Conservation (phyloP, 2,797 vertebrate genomes). For the Cyclopterus lumpus region DNA sequence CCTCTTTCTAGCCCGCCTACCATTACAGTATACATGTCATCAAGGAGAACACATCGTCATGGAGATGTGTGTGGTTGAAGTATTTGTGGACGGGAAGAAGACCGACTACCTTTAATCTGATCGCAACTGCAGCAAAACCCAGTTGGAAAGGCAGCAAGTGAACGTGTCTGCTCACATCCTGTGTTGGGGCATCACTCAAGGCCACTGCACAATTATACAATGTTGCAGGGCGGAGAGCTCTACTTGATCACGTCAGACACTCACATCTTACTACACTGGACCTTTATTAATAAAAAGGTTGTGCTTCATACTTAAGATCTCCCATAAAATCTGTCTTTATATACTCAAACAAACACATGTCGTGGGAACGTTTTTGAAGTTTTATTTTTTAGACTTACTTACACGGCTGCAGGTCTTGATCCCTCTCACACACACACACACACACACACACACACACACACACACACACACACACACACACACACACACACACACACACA, state of each 20-base stretch:
- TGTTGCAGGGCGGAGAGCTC: constrained; percentile 20
- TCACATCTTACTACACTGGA: no score
- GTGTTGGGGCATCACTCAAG: constrained; percentile 25
- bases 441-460: no score
- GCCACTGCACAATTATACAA: constrained; percentile 4
- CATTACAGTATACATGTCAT: neutral
- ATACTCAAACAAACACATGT: no score
- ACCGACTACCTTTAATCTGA: neutral
- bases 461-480: no score
- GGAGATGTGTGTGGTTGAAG: neutral
- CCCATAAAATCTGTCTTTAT: no score
- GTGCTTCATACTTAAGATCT: no score
- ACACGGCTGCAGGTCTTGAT: no score
- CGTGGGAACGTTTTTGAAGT: no score
- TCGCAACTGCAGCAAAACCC: neutral
- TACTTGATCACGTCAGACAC: neutral
- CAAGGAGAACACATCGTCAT: neutral
- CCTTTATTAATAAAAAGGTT: no score
- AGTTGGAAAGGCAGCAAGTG: constrained; percentile 19
- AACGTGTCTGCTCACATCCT: neutral
- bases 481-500: no score
- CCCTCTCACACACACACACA: no score
- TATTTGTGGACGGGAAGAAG: neutral
- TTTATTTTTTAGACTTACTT: no score
- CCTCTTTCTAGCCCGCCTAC: neutral